phyloP scores from a whole-genome alignment of 2,113 vertebrate genomes.

The Microcebus griseorufus region DNA sequence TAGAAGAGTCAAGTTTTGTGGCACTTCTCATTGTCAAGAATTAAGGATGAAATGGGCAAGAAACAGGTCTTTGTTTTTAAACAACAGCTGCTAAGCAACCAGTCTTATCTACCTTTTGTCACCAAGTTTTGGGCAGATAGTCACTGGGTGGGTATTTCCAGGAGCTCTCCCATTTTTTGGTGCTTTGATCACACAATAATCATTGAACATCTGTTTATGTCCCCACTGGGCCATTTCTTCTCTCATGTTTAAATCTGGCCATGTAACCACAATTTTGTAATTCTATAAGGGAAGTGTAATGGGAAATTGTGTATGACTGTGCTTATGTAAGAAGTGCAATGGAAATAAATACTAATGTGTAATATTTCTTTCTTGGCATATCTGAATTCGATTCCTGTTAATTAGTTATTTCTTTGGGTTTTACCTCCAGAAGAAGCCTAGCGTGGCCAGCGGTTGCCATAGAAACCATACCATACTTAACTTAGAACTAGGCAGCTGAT shows the following conservation, averaged over 20 bases:
- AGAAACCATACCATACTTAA: constrained; percentile 6
- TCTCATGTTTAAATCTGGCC: constrained; percentile 47
- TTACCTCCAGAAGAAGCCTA: background rate
- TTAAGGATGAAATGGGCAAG: constrained; percentile 43
- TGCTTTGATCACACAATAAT: constrained; percentile 29
- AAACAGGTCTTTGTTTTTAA: constrained; percentile 39
- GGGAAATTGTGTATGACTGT: constrained; percentile 7
- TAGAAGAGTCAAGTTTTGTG: constrained; percentile 22
- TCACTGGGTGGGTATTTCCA: background rate
- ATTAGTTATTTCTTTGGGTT: constrained; percentile 30
- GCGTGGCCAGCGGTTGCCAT: background rate
- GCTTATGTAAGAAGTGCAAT: background rate
- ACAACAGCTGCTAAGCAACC: constrained; percentile 16
- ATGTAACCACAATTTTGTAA: constrained; percentile 12
- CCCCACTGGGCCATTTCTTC: background rate
- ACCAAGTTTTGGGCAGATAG: constrained; percentile 8
- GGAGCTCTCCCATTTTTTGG: background rate
- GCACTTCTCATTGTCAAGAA: constrained; percentile 52
- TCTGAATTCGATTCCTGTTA: constrained; percentile 3
- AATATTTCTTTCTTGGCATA: constrained; percentile 22
- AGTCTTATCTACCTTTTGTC: background rate
- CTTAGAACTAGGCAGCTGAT: background rate
- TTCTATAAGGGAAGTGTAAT: background rate
- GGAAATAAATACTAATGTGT: constrained; percentile 6
- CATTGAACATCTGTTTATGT: constrained; percentile 29